Evolutionary conservation across 2,888 invertebrate genomes (phyloP), one percentile per base, ranked within the genome.

Genomic region (Eupithecia pulchellata): DNA sequence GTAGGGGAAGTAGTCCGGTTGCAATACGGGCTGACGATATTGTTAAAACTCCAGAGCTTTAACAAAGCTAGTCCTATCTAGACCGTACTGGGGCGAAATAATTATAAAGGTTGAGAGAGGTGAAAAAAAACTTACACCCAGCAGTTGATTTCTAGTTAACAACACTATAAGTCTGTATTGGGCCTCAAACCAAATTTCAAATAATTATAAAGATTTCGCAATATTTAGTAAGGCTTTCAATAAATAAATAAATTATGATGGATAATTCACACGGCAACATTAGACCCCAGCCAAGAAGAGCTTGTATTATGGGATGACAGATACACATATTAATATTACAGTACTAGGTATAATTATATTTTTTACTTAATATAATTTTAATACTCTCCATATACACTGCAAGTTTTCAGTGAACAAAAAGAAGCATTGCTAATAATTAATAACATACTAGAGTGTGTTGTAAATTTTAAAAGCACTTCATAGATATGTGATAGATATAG

Each of bases 1-100:
- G 6, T 57, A 14, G 5, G 57, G 6, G 36, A 47, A 66, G 58
- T 36, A 17, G 52, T 66, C 60, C 64, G 57, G 57, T 36, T 62
- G 60, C 52, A 25, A 52, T 20, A 11, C 4, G 11, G 20, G 20
- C 52, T 25, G 52, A 52, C 13, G 2, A 52, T 52, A 52, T 13
- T 52, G 20, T 52, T 11, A 25, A 52, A 20, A 13, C 9, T 47
- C 17, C 32, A 4, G 4, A 32, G 6, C 6, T 32, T 32, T 32
- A 32, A 6, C 32, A 5, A 32, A 32, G 6, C 4, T 32, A 32
- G 6, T 5, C 32, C 4, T 5, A 32, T 32, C 4, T 11, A 20
- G 52, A 52, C 1, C 20, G 13, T 4, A 25, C 11, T 47, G 20
- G 20, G 47, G 20, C 52, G 52, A 25, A 52, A 11, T 0, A 52